These are phyloP conservation scores for Drosophila suboccidentalis DNA, from an alignment of 2,888 invertebrate genomes.

Conservation along the genomic window DNA sequence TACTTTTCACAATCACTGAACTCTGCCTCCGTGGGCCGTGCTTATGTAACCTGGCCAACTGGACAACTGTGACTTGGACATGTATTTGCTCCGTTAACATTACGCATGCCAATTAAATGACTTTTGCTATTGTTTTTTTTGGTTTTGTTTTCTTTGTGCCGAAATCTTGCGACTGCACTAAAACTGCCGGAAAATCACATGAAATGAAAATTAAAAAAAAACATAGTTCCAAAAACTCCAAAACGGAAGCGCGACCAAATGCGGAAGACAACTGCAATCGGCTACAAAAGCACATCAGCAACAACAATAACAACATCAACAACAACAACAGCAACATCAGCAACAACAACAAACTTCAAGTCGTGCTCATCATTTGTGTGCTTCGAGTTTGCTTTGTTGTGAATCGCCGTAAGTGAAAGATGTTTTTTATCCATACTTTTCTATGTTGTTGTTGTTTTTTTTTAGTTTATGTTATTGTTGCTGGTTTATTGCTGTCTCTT, in stretches of 20 bases:
- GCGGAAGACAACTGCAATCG: constrained; percentile 55
- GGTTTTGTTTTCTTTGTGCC: constrained; percentile 23
- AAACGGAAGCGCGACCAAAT: constrained; percentile 61
- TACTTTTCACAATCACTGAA: constrained; percentile 44
- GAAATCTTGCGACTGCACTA: constrained; percentile 38
- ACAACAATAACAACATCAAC: constrained; percentile 15
- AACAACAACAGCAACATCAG: constrained; percentile 25
- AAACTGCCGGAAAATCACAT: constrained; percentile 37
- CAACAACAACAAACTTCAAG: constrained; percentile 29
- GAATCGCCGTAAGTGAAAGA: constrained; percentile 60
- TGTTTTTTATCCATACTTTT: constrained; percentile 36
- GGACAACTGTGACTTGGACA: constrained; percentile 26
- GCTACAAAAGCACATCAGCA: constrained; percentile 23
- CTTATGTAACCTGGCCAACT: constrained; percentile 24
- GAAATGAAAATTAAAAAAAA: constrained; percentile 38
- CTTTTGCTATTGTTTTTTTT: constrained; percentile 27
- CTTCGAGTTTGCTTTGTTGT: constrained; percentile 13
- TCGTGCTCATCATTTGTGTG: constrained; percentile 47
- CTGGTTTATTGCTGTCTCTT: constrained; percentile 17
- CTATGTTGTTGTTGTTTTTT: constrained; percentile 9
- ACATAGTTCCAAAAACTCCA: constrained; percentile 15
- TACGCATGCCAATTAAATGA: constrained; percentile 64
- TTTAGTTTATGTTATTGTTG: constrained; percentile 18
- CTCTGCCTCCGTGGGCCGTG: constrained; percentile 11
- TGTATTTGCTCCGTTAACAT: constrained; percentile 39